Base-by-base conservation (phyloP, 2,888 invertebrate genomes). In the Aquatica leii region DNA sequence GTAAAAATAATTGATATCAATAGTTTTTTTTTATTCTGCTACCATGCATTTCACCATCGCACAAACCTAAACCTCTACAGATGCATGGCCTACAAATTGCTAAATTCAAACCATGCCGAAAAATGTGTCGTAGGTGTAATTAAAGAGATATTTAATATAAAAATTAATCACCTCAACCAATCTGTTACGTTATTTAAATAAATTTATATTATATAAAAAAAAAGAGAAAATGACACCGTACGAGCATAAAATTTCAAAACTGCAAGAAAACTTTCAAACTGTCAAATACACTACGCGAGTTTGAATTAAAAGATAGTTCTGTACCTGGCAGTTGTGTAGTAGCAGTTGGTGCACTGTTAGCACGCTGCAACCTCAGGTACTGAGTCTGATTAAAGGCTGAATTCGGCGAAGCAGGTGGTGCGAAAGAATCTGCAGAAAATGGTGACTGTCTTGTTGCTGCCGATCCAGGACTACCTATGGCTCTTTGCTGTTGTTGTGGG, bases 241-340 rank as follows among this genome's bases (percentile, higher is more conserved):
- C 62, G 51, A 62, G 51, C 57, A 62, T 11, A 56, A 61, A 50
- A 65, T 24, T 57, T 60, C 21, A 41, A 68, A 62, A 59, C 57
- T 57, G 58, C 54, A 41, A 59, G 56, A 58, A 63, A 65, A 50
- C 59, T 54, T 43, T 51, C 58, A 62, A 62, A 63, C 63, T 34
- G 37, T 49, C 49, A 37, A 20, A 34, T 54, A 41, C 9, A 18
- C 17, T n/a, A 37, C 11, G 12, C 37, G n/a, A 37, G 2, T 37
- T 43, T n/a, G 14, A 15, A 43, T 4, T 8, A 15, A 24, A 49
- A 20, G 8, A 15, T 15, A 14, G 2, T 40, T 43, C 15, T 14
- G 12, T 46, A 87, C 87, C 87, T 84, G 86, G 85, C 79, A 87
- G 80, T 77, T 86, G 86, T 65, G 86, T 85, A 55, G 86, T 86